phyloP scores from a whole-genome alignment of 2,888 invertebrate species.

The Drosophila fungiperda region DNA sequence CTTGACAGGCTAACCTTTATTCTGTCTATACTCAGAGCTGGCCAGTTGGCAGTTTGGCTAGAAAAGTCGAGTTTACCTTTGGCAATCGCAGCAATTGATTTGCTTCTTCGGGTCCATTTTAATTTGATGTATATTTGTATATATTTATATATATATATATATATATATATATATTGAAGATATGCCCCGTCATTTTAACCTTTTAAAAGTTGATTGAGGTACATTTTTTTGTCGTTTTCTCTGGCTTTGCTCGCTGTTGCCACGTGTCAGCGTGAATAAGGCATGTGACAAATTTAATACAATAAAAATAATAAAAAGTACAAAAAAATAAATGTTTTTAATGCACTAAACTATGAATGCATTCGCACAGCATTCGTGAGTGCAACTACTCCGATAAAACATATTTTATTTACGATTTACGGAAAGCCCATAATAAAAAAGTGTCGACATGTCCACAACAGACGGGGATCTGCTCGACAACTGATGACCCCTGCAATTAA shows the following conservation, averaged over 20 bases:
- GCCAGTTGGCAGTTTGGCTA: constrained; percentile 7
- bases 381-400: neutral
- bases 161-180: constrained; percentile 48
- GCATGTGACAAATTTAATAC: constrained; percentile 43
- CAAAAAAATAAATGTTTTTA: constrained; percentile 30
- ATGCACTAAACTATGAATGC: constrained; percentile 60
- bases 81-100: constrained; percentile 15
- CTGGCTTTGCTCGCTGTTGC: constrained; percentile 12
- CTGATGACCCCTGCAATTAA: constrained; percentile 50
- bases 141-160: constrained; percentile 12
- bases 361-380: constrained; percentile 12
- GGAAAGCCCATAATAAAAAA: constrained; percentile 37
- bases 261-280: constrained; percentile 50
- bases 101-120: neutral
- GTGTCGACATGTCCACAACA: constrained; percentile 29
- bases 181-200: constrained; percentile 34
- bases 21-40: constrained; percentile 35
- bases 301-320: constrained; percentile 38
- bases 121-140: neutral
- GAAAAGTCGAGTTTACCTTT: constrained; percentile 29
- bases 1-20: constrained; percentile 50
- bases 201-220: constrained; percentile 21
- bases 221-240: neutral
- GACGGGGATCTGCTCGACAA: constrained; percentile 13
- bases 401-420: constrained; percentile 32